These are phyloP conservation scores for Vandiemenella viatica DNA, from an alignment of 2,888 invertebrate genomes.

Conservation along the genomic window DNA sequence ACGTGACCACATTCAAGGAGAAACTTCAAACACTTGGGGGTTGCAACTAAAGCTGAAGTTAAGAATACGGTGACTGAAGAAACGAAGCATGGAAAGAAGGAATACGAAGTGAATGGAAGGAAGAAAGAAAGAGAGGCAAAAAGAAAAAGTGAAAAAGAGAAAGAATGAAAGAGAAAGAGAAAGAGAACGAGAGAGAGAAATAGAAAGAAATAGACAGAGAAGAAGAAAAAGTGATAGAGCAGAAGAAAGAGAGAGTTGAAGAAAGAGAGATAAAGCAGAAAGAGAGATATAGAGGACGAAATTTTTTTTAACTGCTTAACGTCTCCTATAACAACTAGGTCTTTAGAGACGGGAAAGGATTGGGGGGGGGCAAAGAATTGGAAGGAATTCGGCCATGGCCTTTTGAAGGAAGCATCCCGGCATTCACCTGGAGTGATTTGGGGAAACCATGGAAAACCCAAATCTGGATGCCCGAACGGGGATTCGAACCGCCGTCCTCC, in stretches of 20 bases:
- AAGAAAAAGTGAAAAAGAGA: not conserved
- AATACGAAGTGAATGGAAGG: not conserved
- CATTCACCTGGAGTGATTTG: too few relatives aligned
- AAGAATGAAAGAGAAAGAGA: not conserved
- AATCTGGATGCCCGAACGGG: too few relatives aligned
- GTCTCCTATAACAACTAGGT: too few relatives aligned
- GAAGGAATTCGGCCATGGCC: too few relatives aligned
- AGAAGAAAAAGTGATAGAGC: not conserved
- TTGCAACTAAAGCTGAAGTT: too few relatives aligned
- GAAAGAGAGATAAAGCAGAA: not conserved
- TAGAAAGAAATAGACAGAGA: not conserved
- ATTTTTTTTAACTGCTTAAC: too few relatives aligned
- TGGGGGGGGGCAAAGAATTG: too few relatives aligned
- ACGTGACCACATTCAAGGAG: too few relatives aligned
- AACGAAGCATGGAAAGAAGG: not conserved
- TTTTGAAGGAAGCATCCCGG: too few relatives aligned
- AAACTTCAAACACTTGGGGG: too few relatives aligned
- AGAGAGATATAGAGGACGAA: not conserved
- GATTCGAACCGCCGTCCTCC: too few relatives aligned
- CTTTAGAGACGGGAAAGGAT: not conserved
- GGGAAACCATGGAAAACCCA: too few relatives aligned
- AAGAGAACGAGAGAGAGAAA: not conserved
- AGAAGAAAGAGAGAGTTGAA: not conserved
- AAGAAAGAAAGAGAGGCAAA: not conserved
- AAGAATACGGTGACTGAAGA: not conserved